Percentiles rank a stretch among this genome's conserved stretches.
Conservation (phyloP, 2,888 invertebrate species). For the Tigriopus californicus region DNA sequence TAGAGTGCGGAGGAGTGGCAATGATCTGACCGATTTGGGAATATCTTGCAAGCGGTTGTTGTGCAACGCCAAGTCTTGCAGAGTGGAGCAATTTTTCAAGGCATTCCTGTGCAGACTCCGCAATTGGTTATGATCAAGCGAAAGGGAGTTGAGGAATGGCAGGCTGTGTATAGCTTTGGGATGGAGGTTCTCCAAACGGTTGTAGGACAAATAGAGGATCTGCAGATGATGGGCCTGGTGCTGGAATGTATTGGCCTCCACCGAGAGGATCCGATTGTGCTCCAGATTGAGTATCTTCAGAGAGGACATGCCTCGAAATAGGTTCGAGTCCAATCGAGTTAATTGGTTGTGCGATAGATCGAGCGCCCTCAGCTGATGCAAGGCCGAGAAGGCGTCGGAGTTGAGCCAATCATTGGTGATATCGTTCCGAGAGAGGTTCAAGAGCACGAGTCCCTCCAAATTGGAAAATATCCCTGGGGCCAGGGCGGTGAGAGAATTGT, state of each 20-base stretch:
- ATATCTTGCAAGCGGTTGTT: constrained; percentile 56
- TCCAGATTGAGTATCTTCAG: constrained; percentile 65
- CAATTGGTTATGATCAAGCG: constrained; percentile 64
- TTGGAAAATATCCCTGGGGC: constrained; percentile 54
- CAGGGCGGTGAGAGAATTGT: constrained; percentile 53
- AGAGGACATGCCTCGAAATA: constrained; percentile 68
- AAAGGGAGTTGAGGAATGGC: constrained; percentile 61
- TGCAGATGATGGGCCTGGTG: constrained; percentile 63
- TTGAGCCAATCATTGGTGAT: constrained; percentile 58
- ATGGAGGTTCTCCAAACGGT: constrained; percentile 58
- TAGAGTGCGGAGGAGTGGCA: constrained; percentile 42
- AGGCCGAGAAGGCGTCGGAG: constrained; percentile 51
- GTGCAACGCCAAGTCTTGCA: constrained; percentile 63
- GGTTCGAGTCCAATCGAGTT: constrained; percentile 57
- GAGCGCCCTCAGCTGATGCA: constrained; percentile 50
- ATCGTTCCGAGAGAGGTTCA: constrained; percentile 53
- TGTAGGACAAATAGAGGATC: constrained; percentile 70
- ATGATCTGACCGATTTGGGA: constrained; percentile 42
- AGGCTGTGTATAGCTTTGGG: constrained; percentile 62
- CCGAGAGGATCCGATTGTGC: constrained; percentile 70
- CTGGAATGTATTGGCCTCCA: constrained; percentile 68
- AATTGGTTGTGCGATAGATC: constrained; percentile 60
- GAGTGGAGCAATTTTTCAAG: constrained; percentile 51
- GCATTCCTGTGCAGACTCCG: constrained; percentile 56
- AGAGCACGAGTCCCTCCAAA: constrained; percentile 44